phyloP scores from a whole-genome alignment of 2,888 invertebrate genomes.

The Margaritifera margaritifera region DNA sequence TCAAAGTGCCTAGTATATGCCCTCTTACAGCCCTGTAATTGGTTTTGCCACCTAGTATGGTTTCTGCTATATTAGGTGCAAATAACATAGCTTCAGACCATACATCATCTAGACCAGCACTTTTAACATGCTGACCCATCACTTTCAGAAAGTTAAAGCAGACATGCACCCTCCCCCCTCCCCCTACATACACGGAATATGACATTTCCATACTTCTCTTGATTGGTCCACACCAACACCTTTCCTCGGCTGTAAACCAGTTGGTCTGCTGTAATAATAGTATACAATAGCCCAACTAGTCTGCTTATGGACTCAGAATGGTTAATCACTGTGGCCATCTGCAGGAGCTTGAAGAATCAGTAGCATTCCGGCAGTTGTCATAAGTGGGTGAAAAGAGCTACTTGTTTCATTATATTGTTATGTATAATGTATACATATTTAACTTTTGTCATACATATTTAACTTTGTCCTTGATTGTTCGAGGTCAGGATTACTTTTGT shows the following conservation, averaged over 20 bases:
- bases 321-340: conserved; percentile 21
- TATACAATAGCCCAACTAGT: conserved; percentile 17
- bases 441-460: too few species aligned
- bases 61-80: conserved; percentile 8
- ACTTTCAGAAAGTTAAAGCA: conserved; percentile 20
- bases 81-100: conserved; percentile 17
- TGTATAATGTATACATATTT: too few species aligned
- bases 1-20: conserved; percentile 13
- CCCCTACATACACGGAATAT: conserved; percentile 3
- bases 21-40: conserved; percentile 16
- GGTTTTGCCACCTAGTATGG: conserved; percentile 13
- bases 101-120: conserved; percentile 14
- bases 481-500: too few species aligned
- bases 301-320: conserved; percentile 10
- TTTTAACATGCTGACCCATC: conserved; percentile 18
- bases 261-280: conserved; percentile 20
- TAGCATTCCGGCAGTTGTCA: background rate
- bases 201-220: background rate
- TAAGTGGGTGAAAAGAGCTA: background rate
- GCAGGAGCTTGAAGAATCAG: conserved; percentile 24
- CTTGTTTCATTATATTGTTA: background rate
- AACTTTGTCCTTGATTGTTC: too few species aligned
- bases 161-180: conserved; percentile 4
- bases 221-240: conserved; percentile 3
- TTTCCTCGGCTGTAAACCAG: conserved; percentile 6